A percentile compares a stretch with the other conserved stretches of the same genome.
Conservation (phyloP, 2,888 invertebrate species). For the Pterostichus madidus region DNA sequence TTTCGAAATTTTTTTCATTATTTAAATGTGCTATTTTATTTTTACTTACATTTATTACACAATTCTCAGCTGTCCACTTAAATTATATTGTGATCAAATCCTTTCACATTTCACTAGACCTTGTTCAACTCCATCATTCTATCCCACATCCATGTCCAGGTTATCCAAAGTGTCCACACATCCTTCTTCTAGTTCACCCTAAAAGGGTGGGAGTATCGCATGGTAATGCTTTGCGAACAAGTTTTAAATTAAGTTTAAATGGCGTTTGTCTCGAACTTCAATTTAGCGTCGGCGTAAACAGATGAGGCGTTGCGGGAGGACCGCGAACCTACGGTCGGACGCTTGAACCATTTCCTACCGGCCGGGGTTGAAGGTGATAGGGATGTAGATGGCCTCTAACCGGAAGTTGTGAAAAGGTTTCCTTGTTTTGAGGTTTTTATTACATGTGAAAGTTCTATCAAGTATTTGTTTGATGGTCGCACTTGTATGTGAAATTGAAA, state of each 20-base stretch:
- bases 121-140: neutral
- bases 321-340: neutral
- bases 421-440: neutral
- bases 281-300: conserved; percentile 39
- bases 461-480: too few relatives aligned
- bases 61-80: too few relatives aligned
- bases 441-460: too few relatives aligned
- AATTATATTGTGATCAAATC: too few relatives aligned
- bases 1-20: too few relatives aligned
- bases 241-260: conserved; percentile 53
- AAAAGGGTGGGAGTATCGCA: neutral
- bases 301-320: conserved; percentile 22
- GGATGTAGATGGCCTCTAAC: neutral
- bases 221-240: conserved; percentile 44
- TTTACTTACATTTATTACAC: too few relatives aligned
- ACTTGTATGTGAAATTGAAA: too few relatives aligned
- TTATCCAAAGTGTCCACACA: neutral
- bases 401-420: conserved; percentile 6
- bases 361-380: conserved; percentile 25
- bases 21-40: too few relatives aligned
- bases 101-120: too few relatives aligned
- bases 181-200: neutral
- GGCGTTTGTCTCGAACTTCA: conserved; percentile 30
- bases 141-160: neutral
- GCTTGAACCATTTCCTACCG: conserved; percentile 1